A percentile compares a stretch with the other conserved stretches of the same genome.
Evolutionary conservation across 2,888 invertebrate species (phyloP).

Genomic region (Pinctada fucata): DNA sequence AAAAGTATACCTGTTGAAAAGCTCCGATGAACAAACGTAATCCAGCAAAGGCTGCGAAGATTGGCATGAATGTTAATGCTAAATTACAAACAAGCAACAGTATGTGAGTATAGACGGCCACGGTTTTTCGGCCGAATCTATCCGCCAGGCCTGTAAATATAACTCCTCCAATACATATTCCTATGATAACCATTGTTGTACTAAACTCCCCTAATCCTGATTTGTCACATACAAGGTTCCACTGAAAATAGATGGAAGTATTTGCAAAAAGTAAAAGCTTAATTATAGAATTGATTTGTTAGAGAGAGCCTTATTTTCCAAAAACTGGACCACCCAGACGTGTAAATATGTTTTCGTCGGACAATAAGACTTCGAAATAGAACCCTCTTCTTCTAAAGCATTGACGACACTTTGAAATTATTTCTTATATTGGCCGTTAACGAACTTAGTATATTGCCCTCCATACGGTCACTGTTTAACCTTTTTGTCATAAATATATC

Average conservation of each 20-base stretch:
- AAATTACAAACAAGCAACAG: constrained; percentile 16
- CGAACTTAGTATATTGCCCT: too few species aligned
- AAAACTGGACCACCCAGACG: too few species aligned
- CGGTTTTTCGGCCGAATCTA: constrained; percentile 31
- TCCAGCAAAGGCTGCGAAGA: constrained; percentile 15
- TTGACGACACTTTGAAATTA: too few species aligned
- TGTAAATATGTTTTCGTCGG: too few species aligned
- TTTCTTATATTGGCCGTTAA: too few species aligned
- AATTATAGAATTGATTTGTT: background rate
- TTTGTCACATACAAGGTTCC: constrained; percentile 37
- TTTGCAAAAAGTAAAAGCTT: constrained; percentile 19
- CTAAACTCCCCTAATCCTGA: constrained; percentile 27
- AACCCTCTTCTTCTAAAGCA: too few species aligned
- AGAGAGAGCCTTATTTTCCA: too few species aligned
- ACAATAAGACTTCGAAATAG: too few species aligned
- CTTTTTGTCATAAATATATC: background rate
- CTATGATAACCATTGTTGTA: constrained; percentile 28
- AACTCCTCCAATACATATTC: constrained; percentile 31
- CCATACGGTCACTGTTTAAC: background rate
- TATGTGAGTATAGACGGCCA: constrained; percentile 19
- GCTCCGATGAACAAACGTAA: constrained; percentile 30
- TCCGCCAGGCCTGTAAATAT: constrained; percentile 32
- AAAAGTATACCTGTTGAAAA: constrained; percentile 30
- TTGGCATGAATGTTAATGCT: constrained; percentile 21
- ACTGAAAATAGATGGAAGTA: constrained; percentile 16